Conservation (phyloP, 2,113 vertebrate species). For the Vombatus ursinus region DNA sequence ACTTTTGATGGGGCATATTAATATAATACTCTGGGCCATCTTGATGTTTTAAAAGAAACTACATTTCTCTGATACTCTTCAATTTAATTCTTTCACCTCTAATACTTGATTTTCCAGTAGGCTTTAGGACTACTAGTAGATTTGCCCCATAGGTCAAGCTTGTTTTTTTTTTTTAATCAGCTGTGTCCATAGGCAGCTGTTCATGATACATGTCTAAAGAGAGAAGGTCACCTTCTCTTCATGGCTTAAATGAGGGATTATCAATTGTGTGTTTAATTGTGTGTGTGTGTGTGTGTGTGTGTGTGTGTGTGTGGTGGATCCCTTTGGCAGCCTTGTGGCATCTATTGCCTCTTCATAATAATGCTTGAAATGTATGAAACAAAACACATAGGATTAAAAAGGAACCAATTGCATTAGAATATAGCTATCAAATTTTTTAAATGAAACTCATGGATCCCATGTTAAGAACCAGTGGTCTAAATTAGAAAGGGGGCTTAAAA, state of each 20-base stretch:
- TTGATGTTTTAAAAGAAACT: not conserved
- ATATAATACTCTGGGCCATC: not conserved
- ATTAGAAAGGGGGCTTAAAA: not conserved
- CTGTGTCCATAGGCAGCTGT: not conserved
- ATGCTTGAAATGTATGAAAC: not conserved
- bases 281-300: not conserved
- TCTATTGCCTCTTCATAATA: not conserved
- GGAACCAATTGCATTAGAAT: not conserved
- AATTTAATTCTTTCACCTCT: not conserved
- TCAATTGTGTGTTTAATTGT: not conserved
- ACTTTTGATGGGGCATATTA: not conserved
- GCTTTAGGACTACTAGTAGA: not conserved
- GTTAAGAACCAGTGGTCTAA: not conserved
- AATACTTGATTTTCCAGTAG: conserved; percentile 7
- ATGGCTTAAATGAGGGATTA: not conserved
- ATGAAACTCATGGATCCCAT: not conserved
- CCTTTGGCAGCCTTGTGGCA: not conserved
- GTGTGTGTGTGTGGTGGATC: not conserved
- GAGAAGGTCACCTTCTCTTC: not conserved
- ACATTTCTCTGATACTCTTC: not conserved
- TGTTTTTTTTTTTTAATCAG: not conserved
- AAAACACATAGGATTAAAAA: not conserved
- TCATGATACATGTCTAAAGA: not conserved
- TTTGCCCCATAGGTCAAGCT: not conserved
- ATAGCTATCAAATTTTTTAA: not conserved